Evolutionary conservation across 2,113 vertebrate species (phyloP).

Genomic region (Pluvialis apricaria): DNA sequence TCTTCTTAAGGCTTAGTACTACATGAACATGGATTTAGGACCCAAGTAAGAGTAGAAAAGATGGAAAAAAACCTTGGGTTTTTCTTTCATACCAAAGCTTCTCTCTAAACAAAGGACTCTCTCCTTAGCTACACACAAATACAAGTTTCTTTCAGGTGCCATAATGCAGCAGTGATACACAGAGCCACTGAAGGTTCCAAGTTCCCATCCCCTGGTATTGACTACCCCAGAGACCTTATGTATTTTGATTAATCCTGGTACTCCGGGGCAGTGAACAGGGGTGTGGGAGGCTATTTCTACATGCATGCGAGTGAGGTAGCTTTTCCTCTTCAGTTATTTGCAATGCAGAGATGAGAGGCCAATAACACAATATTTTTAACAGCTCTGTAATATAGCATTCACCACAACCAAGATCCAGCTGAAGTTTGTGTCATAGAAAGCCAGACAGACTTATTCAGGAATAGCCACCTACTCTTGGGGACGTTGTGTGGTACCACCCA

Average conservation of each 20-base stretch:
- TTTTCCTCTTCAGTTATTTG: neutral
- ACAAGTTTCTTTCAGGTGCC: neutral
- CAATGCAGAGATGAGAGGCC: neutral
- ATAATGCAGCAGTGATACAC: accelerated
- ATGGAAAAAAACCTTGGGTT: neutral
- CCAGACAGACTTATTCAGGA: neutral
- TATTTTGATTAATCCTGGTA: neutral
- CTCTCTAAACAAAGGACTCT: neutral
- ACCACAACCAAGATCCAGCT: neutral
- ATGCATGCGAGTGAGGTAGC: neutral
- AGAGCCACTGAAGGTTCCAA: neutral
- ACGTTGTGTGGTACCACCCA: neutral
- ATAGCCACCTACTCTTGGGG: neutral
- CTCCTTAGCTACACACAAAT: neutral
- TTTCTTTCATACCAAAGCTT: neutral
- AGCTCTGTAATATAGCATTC: neutral
- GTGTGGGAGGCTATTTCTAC: neutral
- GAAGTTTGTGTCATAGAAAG: neutral
- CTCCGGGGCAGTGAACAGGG: neutral
- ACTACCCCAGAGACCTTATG: neutral
- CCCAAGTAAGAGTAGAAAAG: neutral
- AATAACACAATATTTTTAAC: neutral
- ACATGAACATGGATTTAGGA: neutral
- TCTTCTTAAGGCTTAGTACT: neutral
- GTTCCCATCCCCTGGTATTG: neutral